These are phyloP conservation scores for Leiothrix lutea DNA, from an alignment of 2,113 vertebrate genomes.

Conservation along the genomic window DNA sequence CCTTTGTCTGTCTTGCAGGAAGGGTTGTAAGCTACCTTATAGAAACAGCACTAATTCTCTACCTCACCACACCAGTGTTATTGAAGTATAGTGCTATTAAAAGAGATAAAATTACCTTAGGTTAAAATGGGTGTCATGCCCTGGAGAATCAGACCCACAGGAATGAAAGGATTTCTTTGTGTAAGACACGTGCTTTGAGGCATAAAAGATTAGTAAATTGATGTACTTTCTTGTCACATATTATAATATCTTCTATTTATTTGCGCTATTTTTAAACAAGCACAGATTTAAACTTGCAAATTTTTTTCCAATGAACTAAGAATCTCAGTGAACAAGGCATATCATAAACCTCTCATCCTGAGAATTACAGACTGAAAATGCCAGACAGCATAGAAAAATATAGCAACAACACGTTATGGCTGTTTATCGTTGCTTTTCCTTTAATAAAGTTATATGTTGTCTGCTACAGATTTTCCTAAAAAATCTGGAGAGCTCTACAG, in stretches of 20 bases:
- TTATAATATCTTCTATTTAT: conserved; percentile 16
- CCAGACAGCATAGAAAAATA: background rate
- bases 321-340: background rate
- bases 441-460: background rate
- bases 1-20: background rate
- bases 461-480: background rate
- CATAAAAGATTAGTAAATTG: conserved; percentile 3
- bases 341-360: background rate
- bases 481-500: background rate
- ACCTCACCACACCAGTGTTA: background rate
- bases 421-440: background rate
- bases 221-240: background rate
- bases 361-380: background rate
- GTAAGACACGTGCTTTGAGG: background rate
- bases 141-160: background rate
- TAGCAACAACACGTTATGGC: background rate
- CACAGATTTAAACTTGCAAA: background rate
- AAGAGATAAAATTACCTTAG: background rate
- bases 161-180: conserved; percentile 16
- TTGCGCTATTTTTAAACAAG: conserved; percentile 42
- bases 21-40: background rate
- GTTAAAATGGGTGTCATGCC: background rate
- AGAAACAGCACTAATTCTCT: background rate
- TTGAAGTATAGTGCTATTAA: background rate
- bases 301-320: background rate